Percentiles rank a stretch among this genome's conserved stretches.
phyloP scores from a whole-genome alignment of 1,140 invertebrate genomes.

The Samia ricini region DNA sequence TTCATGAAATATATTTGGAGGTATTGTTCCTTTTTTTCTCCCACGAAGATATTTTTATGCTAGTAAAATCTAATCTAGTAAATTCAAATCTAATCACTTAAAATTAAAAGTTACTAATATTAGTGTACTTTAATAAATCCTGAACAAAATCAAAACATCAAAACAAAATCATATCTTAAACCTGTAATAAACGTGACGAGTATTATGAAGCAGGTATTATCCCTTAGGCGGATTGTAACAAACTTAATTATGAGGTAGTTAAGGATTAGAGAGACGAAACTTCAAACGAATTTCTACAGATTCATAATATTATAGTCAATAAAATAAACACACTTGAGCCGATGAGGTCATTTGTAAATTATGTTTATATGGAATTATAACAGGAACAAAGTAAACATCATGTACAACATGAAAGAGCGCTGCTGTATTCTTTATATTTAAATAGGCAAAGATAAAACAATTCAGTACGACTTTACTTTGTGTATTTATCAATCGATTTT shows the following conservation, averaged over 20 bases:
- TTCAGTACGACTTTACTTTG: no score
- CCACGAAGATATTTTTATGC: no score
- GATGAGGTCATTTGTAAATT: not conserved
- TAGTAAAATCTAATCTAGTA: no score
- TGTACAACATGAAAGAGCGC: not conserved
- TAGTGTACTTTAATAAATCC: not conserved
- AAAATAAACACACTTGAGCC: not conserved
- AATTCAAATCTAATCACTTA: no score
- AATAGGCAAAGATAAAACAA: no score
- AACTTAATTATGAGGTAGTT: constrained; percentile 1
- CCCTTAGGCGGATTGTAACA: constrained; percentile 9
- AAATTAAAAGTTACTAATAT: no score
- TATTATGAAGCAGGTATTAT: constrained; percentile 5
- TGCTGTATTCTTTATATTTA: no score
- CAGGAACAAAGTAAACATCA: not conserved
- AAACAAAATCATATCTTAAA: not conserved
- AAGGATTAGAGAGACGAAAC: not conserved
- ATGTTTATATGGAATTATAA: not conserved
- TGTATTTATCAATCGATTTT: no score
- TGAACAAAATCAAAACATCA: constrained; percentile 3
- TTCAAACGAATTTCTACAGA: not conserved
- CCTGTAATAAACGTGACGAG: constrained; percentile 1
- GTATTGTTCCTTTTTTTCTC: no score
- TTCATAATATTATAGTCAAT: not conserved
- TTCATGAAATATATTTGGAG: no score